Percentiles rank a stretch among this genome's conserved stretches.
Conservation (phyloP, 2,888 invertebrate species). For the Eutolmus rufibarbis region DNA sequence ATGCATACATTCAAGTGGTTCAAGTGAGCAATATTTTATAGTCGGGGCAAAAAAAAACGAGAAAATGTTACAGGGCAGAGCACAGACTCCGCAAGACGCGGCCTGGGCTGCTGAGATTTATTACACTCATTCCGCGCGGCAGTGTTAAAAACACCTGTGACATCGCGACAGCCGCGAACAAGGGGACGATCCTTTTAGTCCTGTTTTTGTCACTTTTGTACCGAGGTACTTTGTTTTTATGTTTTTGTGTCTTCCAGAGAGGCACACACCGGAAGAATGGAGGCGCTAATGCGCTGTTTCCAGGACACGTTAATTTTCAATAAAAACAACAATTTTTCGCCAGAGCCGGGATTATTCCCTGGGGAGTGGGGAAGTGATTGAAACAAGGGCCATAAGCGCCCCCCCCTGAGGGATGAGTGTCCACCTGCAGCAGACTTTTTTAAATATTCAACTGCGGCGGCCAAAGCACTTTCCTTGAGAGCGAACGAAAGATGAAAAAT, state of each 20-base stretch:
- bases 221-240: background rate
- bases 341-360: background rate
- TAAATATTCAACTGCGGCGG: background rate
- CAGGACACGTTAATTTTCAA: background rate
- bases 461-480: background rate
- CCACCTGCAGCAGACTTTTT: background rate
- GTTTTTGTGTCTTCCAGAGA: background rate
- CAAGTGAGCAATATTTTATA: constrained; percentile 27
- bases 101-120: constrained; percentile 10
- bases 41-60: background rate
- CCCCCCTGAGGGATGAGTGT: background rate
- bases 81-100: background rate
- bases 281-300: background rate
- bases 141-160: constrained; percentile 38
- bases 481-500: background rate
- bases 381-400: background rate
- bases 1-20: constrained; percentile 14
- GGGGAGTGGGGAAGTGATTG: background rate
- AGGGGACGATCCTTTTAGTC: constrained; percentile 8
- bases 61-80: background rate
- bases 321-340: background rate
- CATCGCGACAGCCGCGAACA: constrained; percentile 24
- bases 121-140: background rate
- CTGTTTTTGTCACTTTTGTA: background rate
- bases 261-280: background rate